Percentiles rank a stretch among this genome's conserved stretches.
Evolutionary conservation across 64 coral and sea anemone genomes (phyloP).

Genomic region (Porites lutea): DNA sequence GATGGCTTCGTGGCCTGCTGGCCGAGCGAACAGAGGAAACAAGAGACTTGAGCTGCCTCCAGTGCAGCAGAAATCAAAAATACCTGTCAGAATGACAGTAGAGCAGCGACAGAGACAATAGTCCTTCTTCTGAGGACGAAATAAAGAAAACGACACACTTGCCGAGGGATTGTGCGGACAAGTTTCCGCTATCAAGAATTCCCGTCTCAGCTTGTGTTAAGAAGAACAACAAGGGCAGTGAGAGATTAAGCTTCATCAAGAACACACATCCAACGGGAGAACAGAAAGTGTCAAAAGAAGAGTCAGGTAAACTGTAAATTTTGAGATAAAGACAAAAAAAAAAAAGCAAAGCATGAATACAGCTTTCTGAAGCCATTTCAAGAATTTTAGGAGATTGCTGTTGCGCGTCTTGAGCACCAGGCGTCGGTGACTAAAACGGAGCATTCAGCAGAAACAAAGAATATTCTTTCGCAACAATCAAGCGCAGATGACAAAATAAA

Average conservation of each 20-base stretch:
- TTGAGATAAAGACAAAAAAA: too few relatives aligned
- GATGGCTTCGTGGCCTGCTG: neutral
- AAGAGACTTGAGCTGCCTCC: neutral
- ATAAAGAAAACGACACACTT: neutral
- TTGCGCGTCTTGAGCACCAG: neutral
- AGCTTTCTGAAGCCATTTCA: too few relatives aligned
- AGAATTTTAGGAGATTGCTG: too few relatives aligned
- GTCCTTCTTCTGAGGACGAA: neutral
- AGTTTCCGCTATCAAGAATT: neutral
- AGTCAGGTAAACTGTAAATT: neutral
- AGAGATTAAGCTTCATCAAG: too few relatives aligned
- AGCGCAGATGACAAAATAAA: too few relatives aligned
- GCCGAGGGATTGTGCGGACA: neutral
- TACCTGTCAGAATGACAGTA: neutral
- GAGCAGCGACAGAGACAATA: constrained; percentile 3
- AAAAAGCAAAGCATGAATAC: too few relatives aligned
- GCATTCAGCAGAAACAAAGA: too few relatives aligned
- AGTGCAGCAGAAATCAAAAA: neutral
- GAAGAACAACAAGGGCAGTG: neutral
- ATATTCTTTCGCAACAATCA: too few relatives aligned
- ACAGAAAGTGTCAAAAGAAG: neutral
- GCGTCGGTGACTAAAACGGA: neutral
- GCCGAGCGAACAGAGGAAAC: neutral
- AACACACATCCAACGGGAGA: too few relatives aligned
- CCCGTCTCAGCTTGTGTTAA: neutral